phyloP scores from a whole-genome alignment of 2,888 invertebrate species.

The Volucella inflata region DNA sequence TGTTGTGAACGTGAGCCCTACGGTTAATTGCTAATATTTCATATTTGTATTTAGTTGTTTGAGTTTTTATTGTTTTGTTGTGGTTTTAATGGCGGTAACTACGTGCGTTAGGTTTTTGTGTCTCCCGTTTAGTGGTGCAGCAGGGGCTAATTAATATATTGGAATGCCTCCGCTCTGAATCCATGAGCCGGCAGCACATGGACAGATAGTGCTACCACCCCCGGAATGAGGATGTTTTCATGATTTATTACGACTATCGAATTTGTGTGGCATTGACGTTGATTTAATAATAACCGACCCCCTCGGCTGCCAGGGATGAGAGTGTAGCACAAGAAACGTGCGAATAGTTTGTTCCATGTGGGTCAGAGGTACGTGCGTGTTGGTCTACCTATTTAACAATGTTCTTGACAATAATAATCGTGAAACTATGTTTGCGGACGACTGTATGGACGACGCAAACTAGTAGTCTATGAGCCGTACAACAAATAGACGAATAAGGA shows the following conservation, averaged over 20 bases:
- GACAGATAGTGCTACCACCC: neutral
- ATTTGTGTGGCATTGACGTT: conserved; percentile 42
- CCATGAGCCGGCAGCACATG: conserved; percentile 7
- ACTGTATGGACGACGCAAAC: too few species aligned
- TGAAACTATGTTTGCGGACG: too few species aligned
- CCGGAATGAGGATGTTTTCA: neutral
- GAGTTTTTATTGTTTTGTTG: conserved; percentile 63
- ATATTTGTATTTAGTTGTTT: conserved; percentile 43
- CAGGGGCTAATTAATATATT: conserved; percentile 50
- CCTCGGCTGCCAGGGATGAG: neutral
- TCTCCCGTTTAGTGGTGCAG: neutral
- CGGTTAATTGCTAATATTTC: conserved; percentile 68
- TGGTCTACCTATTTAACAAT: too few species aligned
- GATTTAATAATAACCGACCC: conserved; percentile 41
- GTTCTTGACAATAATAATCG: too few species aligned
- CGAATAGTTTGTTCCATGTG: too few species aligned
- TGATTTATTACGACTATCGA: conserved; percentile 37
- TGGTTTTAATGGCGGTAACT: conserved; percentile 52
- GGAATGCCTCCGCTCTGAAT: conserved; percentile 10
- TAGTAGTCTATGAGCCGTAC: too few species aligned
- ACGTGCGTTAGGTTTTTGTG: conserved; percentile 5
- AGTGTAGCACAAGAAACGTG: too few species aligned
- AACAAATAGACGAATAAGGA: too few species aligned
- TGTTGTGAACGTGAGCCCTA: conserved; percentile 57
- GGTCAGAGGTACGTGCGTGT: too few species aligned